Base-by-base conservation (phyloP, 2,113 vertebrate genomes). In the Phrynosoma platyrhinos region DNA sequence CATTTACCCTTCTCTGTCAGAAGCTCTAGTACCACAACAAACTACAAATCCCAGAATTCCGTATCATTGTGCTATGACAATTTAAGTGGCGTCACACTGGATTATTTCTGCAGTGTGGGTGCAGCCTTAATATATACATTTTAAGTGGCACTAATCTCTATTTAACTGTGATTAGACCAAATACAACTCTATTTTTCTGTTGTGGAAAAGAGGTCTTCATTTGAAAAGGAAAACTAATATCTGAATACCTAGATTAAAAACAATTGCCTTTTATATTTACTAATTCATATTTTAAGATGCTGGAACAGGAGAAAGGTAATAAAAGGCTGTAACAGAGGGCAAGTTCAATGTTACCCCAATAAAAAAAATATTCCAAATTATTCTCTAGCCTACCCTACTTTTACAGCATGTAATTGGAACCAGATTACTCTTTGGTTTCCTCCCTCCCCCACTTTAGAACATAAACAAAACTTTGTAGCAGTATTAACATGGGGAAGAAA, bases 301-400 rank as follows among this genome's bases (percentile, higher is more conserved):
- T 92, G 80, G 91, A 91, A 55, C 40, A 90, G 88, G 21, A 96
- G 86, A 76, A 92, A 95, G 87, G 86, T 83, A 94, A 90, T 95
- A 94, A 96, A 96, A 87, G 82, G 64, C 88, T 87, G 7, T 82
- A 84, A 91, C 30, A 52, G 88, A 88, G 47, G 62, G 78, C 64
- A 87, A 36, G 86, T 86, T 82, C 10, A 93, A 76, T 77, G 75
- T 84, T 87, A 76, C 89, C 76, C 80, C 87, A 91, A 86, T 88
- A 95, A 94, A 94, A 94, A 94, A 95, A 94, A 96, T 88, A 94
- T 94, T 93, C 91, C 93, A 94, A 90, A 93, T 96, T 95, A 96
- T 96, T 96, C 91, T 95, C 93, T 96, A 95, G 93, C 93, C 92
- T 94, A 82, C 92, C 93, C 58, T 64, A 93, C 91, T 96, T 96